Conservation (phyloP, 2,888 invertebrate genomes). For the Spodoptera littoralis region DNA sequence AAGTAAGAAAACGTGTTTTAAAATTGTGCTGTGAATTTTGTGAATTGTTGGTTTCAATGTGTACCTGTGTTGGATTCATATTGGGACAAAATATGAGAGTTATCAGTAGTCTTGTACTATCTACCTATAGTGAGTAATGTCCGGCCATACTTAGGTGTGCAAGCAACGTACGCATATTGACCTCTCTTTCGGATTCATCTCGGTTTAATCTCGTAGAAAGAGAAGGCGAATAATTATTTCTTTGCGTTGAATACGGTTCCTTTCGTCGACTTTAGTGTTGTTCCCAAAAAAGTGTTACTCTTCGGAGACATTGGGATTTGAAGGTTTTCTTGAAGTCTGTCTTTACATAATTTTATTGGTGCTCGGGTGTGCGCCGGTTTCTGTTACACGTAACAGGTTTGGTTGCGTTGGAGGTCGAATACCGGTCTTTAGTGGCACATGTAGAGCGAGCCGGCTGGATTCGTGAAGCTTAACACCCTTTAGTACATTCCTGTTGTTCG, state of each 20-base stretch:
- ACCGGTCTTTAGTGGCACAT: slow-evolving; percentile 86
- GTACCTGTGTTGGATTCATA: slow-evolving; percentile 69
- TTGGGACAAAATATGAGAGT: slow-evolving; percentile 71
- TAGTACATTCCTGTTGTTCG: slow-evolving; percentile 78
- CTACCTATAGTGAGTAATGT: slow-evolving; percentile 89
- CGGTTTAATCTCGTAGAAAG: slow-evolving; percentile 71
- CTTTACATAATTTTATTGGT: slow-evolving; percentile 67
- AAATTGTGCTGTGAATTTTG: slow-evolving; percentile 78
- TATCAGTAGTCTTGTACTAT: slow-evolving; percentile 83
- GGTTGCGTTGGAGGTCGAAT: slow-evolving; percentile 85
- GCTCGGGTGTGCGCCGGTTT: slow-evolving; percentile 71
- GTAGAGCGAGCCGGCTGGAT: slow-evolving; percentile 78
- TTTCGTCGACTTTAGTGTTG: slow-evolving; percentile 70
- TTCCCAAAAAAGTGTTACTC: slow-evolving; percentile 67
- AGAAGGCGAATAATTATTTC: slow-evolving; percentile 76
- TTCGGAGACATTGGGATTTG: slow-evolving; percentile 55
- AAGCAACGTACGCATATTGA: slow-evolving; percentile 88
- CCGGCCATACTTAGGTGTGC: slow-evolving; percentile 89
- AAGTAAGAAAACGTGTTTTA: slow-evolving; percentile 93
- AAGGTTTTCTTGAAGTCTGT: slow-evolving; percentile 58
- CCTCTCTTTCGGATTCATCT: slow-evolving; percentile 84
- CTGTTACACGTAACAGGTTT: slow-evolving; percentile 87
- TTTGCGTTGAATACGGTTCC: slow-evolving; percentile 73
- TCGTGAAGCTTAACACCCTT: slow-evolving; percentile 73
- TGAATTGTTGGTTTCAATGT: slow-evolving; percentile 67